phyloP scores from a whole-genome alignment of 2,888 invertebrate species.

The Congeria kusceri region DNA sequence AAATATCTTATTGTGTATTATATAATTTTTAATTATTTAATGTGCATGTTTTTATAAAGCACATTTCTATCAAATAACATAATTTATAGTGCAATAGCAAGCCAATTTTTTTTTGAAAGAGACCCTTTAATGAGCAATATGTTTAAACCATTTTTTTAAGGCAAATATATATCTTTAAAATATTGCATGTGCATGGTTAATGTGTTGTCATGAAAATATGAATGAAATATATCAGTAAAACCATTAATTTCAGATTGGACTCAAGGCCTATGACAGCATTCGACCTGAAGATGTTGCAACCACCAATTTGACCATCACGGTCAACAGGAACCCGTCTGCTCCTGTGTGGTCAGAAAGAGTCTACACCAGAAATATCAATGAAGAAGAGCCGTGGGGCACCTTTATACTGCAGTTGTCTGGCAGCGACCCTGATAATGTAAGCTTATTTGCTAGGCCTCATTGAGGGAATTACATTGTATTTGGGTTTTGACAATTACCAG shows the following conservation, averaged over 20 bases:
- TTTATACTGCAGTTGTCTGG: slow-evolving; percentile 65
- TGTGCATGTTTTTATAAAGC: too few relatives aligned
- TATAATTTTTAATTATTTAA: too few relatives aligned
- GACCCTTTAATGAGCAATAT: too few relatives aligned
- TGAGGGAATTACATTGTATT: too few relatives aligned
- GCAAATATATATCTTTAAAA: too few relatives aligned
- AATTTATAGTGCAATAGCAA: too few relatives aligned
- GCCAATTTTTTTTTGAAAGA: too few relatives aligned
- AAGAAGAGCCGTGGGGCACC: slow-evolving; percentile 69
- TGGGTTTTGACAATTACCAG: too few relatives aligned
- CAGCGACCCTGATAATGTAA: slow-evolving; percentile 78
- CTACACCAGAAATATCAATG: slow-evolving; percentile 71
- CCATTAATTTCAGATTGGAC: slow-evolving; percentile 62
- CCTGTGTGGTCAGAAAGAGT: slow-evolving; percentile 65
- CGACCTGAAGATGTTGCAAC: slow-evolving; percentile 61
- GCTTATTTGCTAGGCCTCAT: slow-evolving; percentile 27
- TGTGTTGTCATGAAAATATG: neutral
- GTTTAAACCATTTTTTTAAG: too few relatives aligned
- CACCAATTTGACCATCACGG: slow-evolving; percentile 74
- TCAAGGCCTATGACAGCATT: slow-evolving; percentile 72
- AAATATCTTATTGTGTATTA: too few relatives aligned
- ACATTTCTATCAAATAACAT: too few relatives aligned
- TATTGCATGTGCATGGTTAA: too few relatives aligned
- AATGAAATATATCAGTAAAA: neutral
- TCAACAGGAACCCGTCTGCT: slow-evolving; percentile 76